Percentiles rank a stretch among this genome's conserved stretches.
phyloP scores from a whole-genome alignment of 2,888 invertebrate genomes.

The Orthonevra nobilis region DNA sequence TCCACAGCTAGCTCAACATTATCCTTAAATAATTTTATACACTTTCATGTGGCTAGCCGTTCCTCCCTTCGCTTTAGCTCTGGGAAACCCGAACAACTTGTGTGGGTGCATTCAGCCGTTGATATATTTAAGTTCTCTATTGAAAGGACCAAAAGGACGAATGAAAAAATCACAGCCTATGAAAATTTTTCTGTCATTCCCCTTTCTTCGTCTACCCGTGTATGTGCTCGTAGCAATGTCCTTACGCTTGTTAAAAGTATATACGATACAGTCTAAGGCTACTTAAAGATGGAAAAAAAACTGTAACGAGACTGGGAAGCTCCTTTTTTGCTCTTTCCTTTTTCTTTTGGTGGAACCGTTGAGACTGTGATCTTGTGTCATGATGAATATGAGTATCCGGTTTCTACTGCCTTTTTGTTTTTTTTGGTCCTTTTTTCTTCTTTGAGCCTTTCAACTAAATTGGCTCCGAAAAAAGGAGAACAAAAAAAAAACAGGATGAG shows the following conservation, averaged over 20 bases:
- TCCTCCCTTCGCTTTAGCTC: neutral
- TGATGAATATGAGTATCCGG: conserved; percentile 47
- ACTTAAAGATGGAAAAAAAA: conserved; percentile 38
- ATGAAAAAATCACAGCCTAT: neutral
- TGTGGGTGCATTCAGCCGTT: conserved; percentile 53
- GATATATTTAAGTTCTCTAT: conserved; percentile 41
- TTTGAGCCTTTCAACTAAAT: neutral
- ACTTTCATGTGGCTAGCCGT: conserved; percentile 24
- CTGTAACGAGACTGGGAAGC: conserved; percentile 50
- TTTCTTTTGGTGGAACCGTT: conserved; percentile 5
- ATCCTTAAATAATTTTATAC: conserved; percentile 62
- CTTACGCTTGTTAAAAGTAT: conserved; percentile 51
- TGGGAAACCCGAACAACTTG: conserved; percentile 22
- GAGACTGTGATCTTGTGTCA: conserved; percentile 20
- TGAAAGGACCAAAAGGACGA: conserved; percentile 26
- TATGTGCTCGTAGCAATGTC: conserved; percentile 40
- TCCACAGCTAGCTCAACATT: conserved; percentile 33
- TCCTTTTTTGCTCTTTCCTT: conserved; percentile 8
- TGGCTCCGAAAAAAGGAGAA: neutral
- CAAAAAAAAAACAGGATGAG: neutral
- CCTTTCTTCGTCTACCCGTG: conserved; percentile 28
- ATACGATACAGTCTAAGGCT: conserved; percentile 37
- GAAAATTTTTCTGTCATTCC: neutral
- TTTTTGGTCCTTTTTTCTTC: conserved; percentile 5
- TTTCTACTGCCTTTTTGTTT: neutral